Evolutionary conservation across 1,140 invertebrate species (phyloP).

Genomic region (Zaprionus inermis): DNA sequence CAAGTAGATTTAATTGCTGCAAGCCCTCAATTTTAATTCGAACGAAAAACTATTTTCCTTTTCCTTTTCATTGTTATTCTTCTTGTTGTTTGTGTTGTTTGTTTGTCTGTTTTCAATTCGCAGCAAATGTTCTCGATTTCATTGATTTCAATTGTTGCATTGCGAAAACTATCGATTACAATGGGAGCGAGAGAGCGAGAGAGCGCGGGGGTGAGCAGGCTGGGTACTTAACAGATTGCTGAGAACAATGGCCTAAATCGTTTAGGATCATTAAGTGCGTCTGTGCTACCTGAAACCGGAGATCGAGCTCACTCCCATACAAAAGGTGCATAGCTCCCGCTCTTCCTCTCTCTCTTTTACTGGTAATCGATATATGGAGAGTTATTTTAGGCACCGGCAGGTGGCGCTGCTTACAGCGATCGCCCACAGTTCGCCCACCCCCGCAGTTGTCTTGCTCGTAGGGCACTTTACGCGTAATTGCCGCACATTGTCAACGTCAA

Average conservation of each 20-base stretch:
- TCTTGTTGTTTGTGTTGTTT: neutral
- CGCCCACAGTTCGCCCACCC: slow-evolving; percentile 19
- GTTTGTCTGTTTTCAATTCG: slow-evolving; percentile 21
- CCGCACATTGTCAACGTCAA: slow-evolving; percentile 54
- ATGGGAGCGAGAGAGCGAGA: slow-evolving; percentile 11
- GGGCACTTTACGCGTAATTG: slow-evolving; percentile 72
- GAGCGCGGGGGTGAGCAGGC: slow-evolving; percentile 11
- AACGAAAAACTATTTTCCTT: slow-evolving; percentile 40
- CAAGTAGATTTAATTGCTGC: slow-evolving; percentile 61
- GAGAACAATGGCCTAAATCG: slow-evolving; percentile 40
- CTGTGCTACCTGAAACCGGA: slow-evolving; percentile 35
- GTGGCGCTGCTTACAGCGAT: slow-evolving; percentile 22
- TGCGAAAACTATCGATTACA: slow-evolving; percentile 61
- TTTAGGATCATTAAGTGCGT: slow-evolving; percentile 48
- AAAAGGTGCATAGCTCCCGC: neutral
- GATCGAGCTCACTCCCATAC: slow-evolving; percentile 29
- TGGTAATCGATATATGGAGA: slow-evolving; percentile 2
- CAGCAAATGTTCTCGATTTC: slow-evolving; percentile 56
- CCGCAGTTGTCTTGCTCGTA: slow-evolving; percentile 28
- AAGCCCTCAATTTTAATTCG: slow-evolving; percentile 53
- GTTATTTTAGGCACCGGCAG: slow-evolving; percentile 7
- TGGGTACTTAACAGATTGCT: slow-evolving; percentile 33
- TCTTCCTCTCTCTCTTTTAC: neutral
- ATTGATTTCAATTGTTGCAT: slow-evolving; percentile 60
- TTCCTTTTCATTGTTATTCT: slow-evolving; percentile 2